Evolutionary conservation across 2,888 invertebrate genomes (phyloP), one percentile per base, ranked within the genome.

Genomic region (Fabriciana adippe): DNA sequence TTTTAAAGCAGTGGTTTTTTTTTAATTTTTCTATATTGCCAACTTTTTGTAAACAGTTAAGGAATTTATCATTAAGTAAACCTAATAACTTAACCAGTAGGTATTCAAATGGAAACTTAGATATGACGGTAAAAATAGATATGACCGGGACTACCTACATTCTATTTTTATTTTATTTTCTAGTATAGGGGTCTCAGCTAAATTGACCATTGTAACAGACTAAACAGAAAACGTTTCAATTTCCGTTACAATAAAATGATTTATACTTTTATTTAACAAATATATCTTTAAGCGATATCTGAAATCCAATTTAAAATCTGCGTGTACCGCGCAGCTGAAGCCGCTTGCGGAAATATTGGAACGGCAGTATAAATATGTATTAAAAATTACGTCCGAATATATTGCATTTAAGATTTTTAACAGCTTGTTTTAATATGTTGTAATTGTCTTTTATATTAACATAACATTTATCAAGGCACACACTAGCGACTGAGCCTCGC

Each of bases 341-440:
- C 76, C 64, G 76, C 72, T 74, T 78, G 77, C 75, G 78, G 78
- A 81, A 81, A 83, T 82, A 77, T 75, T 80, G 75, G 78, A 78
- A 81, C 81, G 83, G 76, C 80, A 81, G 81, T 84, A 89, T 89
- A 87, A 88, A 89, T 89, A 88, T 88, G 85, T 89, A 89, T 88
- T 88, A 87, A 87, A 86, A 86, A 88, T 87, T 87, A 87, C 83
- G 77, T 79, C 80, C 76, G 77, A 76, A 76, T 77, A 75, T 73
- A 74, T 73, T 67, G 67, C 70, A 69, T 71, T 72, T 72, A 68
- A 71, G 70, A 70, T 68, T 71, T 71, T 72, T 67, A 69, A 67
- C 61, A 66, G 66, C 59, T 35, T 61, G 50, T 61, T 50, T 61
- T 61, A 61, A 64, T 48, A 64, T 15, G 35, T 64, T 18, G 48